A percentile compares a stretch with the other conserved stretches of the same genome.
phyloP scores from a whole-genome alignment of 2,797 vertebrate genomes.

The Diplodus sargus region DNA sequence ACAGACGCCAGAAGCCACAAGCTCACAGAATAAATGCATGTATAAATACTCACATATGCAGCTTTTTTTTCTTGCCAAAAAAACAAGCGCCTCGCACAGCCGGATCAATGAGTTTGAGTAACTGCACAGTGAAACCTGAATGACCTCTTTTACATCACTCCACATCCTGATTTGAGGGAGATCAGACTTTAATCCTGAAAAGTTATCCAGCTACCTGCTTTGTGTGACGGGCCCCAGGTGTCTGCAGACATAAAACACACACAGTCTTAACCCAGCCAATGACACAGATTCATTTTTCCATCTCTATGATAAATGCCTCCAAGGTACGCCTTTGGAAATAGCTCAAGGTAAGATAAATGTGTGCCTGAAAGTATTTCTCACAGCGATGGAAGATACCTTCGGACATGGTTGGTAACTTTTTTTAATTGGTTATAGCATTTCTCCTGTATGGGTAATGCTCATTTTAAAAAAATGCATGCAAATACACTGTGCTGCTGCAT shows the following conservation, averaged over 20 bases:
- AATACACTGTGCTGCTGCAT: conserved; percentile 18
- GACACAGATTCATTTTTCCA: conserved; percentile 56
- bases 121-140: conserved; percentile 1
- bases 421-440: conserved; percentile 31
- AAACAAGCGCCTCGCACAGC: conserved; percentile 8
- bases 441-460: not conserved
- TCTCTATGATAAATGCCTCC: conserved; percentile 70
- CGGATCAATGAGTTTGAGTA: not conserved
- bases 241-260: conserved; percentile 21
- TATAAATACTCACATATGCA: conserved; percentile 30
- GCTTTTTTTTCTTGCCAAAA: conserved; percentile 34
- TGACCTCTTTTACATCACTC: not conserved
- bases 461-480: conserved; percentile 36
- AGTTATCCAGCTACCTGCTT: conserved; percentile 16
- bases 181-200: conserved; percentile 1
- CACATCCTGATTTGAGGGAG: not conserved
- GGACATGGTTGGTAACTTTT: conserved; percentile 6
- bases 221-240: conserved; percentile 18
- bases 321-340: conserved; percentile 64
- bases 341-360: conserved; percentile 62
- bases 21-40: conserved; percentile 33
- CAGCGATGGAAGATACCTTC: conserved; percentile 32
- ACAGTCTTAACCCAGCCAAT: conserved; percentile 30
- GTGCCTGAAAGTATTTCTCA: conserved; percentile 41
- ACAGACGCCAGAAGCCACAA: conserved; percentile 40